Conservation (phyloP, 2,888 invertebrate species). For the Isotomurus palustris region DNA sequence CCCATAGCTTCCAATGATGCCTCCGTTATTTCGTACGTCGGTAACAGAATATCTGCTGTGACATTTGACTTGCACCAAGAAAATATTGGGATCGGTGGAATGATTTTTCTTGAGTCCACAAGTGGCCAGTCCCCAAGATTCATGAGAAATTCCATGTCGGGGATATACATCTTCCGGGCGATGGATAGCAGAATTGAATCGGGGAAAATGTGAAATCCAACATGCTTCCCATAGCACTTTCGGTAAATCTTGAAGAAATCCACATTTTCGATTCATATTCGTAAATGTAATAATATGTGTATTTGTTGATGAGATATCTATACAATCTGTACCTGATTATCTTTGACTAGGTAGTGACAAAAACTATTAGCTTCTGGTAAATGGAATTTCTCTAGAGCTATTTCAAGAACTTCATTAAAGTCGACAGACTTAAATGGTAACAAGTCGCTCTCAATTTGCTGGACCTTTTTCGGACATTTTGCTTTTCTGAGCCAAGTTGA, state of each 20-base stretch:
- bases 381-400: conserved; percentile 66
- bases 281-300: neutral
- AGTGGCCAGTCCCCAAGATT: conserved; percentile 97
- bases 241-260: conserved; percentile 61
- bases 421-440: conserved; percentile 63
- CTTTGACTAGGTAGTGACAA: conserved; percentile 81
- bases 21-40: conserved; percentile 92
- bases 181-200: conserved; percentile 81
- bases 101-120: conserved; percentile 46
- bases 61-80: conserved; percentile 94
- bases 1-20: conserved; percentile 90
- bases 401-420: conserved; percentile 62
- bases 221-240: conserved; percentile 87
- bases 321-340: conserved; percentile 55
- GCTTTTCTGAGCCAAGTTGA: conserved; percentile 63
- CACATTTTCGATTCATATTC: no score
- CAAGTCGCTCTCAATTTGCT: conserved; percentile 70
- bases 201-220: conserved; percentile 93
- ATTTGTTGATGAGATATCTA: neutral
- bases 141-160: conserved; percentile 82
- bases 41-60: conserved; percentile 82
- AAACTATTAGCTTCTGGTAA: conserved; percentile 76
- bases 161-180: conserved; percentile 70
- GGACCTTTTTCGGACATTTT: conserved; percentile 56
- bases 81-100: conserved; percentile 69